These are phyloP conservation scores for Astropecten irregularis DNA, from an alignment of 53 echinoderm and acorn worm species.

Conservation along the genomic window DNA sequence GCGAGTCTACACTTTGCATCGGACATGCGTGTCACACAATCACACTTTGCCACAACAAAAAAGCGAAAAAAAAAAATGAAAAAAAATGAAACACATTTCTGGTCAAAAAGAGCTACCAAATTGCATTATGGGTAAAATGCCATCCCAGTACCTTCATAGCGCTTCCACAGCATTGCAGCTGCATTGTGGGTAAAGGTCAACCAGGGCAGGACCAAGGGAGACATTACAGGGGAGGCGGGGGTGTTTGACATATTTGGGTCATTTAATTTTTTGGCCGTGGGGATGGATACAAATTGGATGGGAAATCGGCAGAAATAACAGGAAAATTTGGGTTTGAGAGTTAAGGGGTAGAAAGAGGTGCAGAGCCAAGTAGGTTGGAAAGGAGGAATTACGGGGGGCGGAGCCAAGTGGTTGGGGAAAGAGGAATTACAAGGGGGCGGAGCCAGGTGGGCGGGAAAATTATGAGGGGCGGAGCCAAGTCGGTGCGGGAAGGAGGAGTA, in stretches of 20 bases:
- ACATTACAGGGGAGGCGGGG: background rate
- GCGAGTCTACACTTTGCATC: too few relatives aligned
- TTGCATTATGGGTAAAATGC: background rate
- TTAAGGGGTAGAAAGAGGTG: background rate
- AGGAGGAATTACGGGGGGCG: too few relatives aligned
- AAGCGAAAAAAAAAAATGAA: too few relatives aligned
- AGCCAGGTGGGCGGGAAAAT: too few relatives aligned
- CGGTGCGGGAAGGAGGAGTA: background rate
- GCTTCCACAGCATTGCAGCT: conserved; percentile 73
- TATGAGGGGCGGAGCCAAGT: too few relatives aligned
- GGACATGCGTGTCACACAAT: too few relatives aligned
- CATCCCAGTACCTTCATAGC: conserved; percentile 59
- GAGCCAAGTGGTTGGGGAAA: too few relatives aligned
- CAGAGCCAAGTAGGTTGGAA: too few relatives aligned
- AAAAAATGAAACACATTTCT: background rate
- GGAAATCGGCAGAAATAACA: background rate
- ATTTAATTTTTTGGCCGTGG: background rate
- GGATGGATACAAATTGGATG: background rate
- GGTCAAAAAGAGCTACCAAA: background rate
- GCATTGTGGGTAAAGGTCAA: conserved; percentile 59
- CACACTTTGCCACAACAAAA: too few relatives aligned
- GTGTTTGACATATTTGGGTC: background rate
- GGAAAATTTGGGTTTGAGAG: background rate
- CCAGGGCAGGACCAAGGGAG: background rate
- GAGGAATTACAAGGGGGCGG: too few relatives aligned